Evolutionary conservation across 2,797 vertebrate genomes (phyloP), one percentile per base, ranked within the genome.

Genomic region (Aldrovandia affinis): DNA sequence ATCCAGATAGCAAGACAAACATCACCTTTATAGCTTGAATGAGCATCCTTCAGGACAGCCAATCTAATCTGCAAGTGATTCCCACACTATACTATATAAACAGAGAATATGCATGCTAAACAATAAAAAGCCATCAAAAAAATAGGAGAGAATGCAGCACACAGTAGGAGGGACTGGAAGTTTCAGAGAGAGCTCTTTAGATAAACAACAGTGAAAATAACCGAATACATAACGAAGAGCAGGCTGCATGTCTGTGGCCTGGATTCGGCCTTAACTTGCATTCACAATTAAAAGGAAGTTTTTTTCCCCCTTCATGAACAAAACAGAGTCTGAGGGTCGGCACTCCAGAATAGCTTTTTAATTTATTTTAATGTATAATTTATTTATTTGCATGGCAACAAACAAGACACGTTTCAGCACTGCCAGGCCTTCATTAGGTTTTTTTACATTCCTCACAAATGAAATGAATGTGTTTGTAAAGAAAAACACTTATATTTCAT

Each of bases 1-100:
- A 18, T n/a, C n/a, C 2, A 14, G 79, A 52, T 57, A 30, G 33
- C 30, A 80, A 80, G 39, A 55, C 79, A 80, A 80, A 80, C 54
- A 39, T 6, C 47, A 28, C 77, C 77, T 78, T 18, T 2, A 28
- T n/a, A 80, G 15, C 50, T 50, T 80, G 78, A 28, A 52, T 30
- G 39, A 33, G 28, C 9, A 9, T 39, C 79, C 28, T 55, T 80
- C 25, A 75, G 36, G 36, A 44, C 70, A 75, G 70, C 70, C 70
- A 25, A n/a, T n/a, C 65, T 70, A 18, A 70, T 70, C 20, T 44
- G 70, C 39, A 44, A 75, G 70, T 42, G 39, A 42, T 44, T 25
- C 44, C 39, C 25, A 18, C 70, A 75, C 36, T 22, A 15, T 1
- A 75, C 36, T 22, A 15, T 1, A 44, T 4, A 75, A 75, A 44